phyloP scores from a whole-genome alignment of 2,888 invertebrate genomes.

The Alloplasta piceator region DNA sequence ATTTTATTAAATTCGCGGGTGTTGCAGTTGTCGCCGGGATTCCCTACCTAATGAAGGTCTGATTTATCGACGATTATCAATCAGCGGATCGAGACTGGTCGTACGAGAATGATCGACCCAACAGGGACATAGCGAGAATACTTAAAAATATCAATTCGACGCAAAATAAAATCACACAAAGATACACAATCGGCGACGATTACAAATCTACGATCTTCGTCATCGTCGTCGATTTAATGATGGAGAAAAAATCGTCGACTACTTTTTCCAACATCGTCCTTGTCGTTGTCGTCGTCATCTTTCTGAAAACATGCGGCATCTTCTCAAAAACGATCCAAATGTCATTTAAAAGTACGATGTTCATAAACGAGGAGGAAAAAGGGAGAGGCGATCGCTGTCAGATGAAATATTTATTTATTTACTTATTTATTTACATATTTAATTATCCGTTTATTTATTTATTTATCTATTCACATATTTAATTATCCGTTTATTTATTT shows the following conservation, averaged over 20 bases:
- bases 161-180: conserved; percentile 15
- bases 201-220: conserved; percentile 14
- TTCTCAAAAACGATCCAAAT: conserved; percentile 33
- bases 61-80: conserved; percentile 64
- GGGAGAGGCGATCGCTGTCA: conserved; percentile 39
- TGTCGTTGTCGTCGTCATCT: conserved; percentile 34
- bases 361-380: conserved; percentile 7
- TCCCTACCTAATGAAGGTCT: conserved; percentile 82
- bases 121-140: conserved; percentile 42
- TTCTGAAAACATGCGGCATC: conserved; percentile 27
- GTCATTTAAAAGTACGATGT: conserved; percentile 1
- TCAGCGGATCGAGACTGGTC: conserved; percentile 49
- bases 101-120: conserved; percentile 47
- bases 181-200: conserved; percentile 16
- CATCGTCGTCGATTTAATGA: background rate
- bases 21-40: conserved; percentile 82
- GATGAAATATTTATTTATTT: conserved; percentile 39
- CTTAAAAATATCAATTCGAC: conserved; percentile 9
- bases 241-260: background rate
- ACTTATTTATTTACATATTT: too few species aligned
- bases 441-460: too few species aligned
- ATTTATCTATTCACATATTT: too few species aligned
- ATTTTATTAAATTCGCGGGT: conserved; percentile 69
- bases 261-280: background rate
- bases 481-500: too few species aligned